These are phyloP conservation scores for Sussaba pulchella DNA, from an alignment of 2,888 invertebrate species.

Conservation along the genomic window DNA sequence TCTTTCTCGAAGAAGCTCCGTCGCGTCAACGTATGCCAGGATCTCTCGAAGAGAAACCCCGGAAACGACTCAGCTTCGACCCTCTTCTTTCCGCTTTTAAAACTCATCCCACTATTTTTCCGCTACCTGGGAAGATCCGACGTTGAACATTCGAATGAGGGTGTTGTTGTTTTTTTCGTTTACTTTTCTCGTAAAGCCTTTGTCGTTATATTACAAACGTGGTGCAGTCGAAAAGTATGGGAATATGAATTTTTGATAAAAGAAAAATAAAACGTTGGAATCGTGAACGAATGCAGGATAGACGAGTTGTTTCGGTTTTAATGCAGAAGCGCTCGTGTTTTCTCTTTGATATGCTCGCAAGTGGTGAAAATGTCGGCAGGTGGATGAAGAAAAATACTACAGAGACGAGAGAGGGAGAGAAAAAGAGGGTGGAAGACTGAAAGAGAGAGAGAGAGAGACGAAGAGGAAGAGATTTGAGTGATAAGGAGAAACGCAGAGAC, in stretches of 20 bases:
- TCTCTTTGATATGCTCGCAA: slow-evolving; percentile 57
- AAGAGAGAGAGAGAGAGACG: neutral
- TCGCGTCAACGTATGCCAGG: slow-evolving; percentile 54
- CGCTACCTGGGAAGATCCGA: neutral
- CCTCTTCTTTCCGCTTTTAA: slow-evolving; percentile 8
- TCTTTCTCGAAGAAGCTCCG: slow-evolving; percentile 28
- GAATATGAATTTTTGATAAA: too few species aligned
- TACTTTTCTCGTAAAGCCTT: slow-evolving; percentile 3
- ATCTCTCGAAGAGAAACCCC: slow-evolving; percentile 46
- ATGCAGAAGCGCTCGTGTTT: neutral
- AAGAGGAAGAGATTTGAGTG: too few species aligned
- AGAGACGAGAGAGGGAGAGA: neutral
- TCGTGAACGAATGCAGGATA: neutral
- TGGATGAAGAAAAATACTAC: slow-evolving; percentile 5
- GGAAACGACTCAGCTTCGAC: slow-evolving; percentile 43
- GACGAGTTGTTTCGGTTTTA: slow-evolving; percentile 22
- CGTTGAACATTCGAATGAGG: neutral
- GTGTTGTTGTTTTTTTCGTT: neutral
- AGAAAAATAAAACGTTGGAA: too few species aligned
- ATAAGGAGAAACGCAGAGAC: neutral
- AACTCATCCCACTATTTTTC: neutral
- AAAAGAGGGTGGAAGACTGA: neutral
- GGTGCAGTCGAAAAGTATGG: neutral
- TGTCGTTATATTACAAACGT: slow-evolving; percentile 28
- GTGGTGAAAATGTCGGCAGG: slow-evolving; percentile 39